phyloP scores from a whole-genome alignment of 2,888 invertebrate species.

The Lithophane ornitopus region DNA sequence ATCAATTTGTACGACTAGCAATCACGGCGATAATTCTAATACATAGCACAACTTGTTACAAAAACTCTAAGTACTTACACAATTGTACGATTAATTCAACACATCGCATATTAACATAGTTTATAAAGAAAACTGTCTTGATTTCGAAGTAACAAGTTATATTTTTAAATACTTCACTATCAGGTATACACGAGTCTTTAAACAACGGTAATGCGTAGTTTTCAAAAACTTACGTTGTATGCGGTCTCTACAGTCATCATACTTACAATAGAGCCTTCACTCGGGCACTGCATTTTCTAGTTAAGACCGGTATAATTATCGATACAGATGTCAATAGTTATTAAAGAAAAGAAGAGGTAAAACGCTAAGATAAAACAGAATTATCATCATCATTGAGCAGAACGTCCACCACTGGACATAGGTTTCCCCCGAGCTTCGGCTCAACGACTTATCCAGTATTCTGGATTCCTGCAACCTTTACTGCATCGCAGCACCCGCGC shows the following conservation, averaged over 20 bases:
- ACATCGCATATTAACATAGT: neutral
- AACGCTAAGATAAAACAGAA: neutral
- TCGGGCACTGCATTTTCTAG: constrained; percentile 31
- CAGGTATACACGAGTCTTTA: neutral
- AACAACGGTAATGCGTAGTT: constrained; percentile 20
- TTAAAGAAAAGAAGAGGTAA: neutral
- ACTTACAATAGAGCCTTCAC: constrained; percentile 29
- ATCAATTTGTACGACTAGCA: neutral
- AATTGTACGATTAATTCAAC: neutral
- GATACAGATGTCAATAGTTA: neutral
- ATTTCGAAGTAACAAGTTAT: neutral
- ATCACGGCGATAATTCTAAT: neutral
- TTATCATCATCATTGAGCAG: neutral
- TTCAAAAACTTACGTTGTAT: constrained; percentile 29
- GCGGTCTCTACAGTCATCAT: constrained; percentile 29
- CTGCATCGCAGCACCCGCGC: too few species aligned
- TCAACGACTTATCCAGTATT: neutral
- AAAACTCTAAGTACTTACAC: neutral
- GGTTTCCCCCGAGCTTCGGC: neutral
- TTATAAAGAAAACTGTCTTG: neutral
- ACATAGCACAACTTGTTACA: neutral
- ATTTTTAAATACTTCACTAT: constrained; percentile 13
- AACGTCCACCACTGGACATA: neutral
- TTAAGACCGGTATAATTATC: constrained; percentile 13
- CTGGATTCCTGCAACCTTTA: neutral